These are phyloP conservation scores for Abrostola triplasia DNA, from an alignment of 2,888 invertebrate species.

Conservation along the genomic window DNA sequence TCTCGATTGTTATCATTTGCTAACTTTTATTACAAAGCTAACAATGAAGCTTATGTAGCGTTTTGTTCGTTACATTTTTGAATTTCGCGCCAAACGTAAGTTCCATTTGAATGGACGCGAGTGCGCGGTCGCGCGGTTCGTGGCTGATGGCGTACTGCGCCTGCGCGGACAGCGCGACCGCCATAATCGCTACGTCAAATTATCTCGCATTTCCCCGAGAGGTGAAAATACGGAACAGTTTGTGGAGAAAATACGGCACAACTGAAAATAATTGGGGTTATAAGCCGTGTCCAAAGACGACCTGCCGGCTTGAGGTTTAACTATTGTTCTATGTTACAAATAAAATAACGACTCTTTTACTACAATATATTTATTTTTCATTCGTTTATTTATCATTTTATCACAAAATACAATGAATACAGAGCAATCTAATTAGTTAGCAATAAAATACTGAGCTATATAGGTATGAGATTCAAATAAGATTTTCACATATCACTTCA, in stretches of 20 bases:
- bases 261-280: slow-evolving; percentile 80
- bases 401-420: no score
- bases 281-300: slow-evolving; percentile 60
- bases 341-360: no score
- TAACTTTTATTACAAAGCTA: slow-evolving; percentile 80
- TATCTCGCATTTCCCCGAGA: slow-evolving; percentile 82
- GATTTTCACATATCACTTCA: no score
- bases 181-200: slow-evolving; percentile 80
- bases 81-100: slow-evolving; percentile 62
- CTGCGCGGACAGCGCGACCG: slow-evolving; percentile 62
- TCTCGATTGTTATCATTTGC: slow-evolving; percentile 65
- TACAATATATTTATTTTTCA: no score
- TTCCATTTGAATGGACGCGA: slow-evolving; percentile 48
- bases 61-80: slow-evolving; percentile 42
- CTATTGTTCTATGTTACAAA: no score
- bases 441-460: no score
- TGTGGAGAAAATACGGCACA: slow-evolving; percentile 78
- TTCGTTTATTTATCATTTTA: no score
- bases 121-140: slow-evolving; percentile 73
- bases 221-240: slow-evolving; percentile 82
- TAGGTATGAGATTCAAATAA: no score
- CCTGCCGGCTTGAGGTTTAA: neutral
- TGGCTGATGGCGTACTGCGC: slow-evolving; percentile 73
- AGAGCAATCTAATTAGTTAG: no score
- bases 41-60: slow-evolving; percentile 68